Evolutionary conservation across 1,140 invertebrate species (phyloP).

Genomic region (Aphelenchoides besseyi): DNA sequence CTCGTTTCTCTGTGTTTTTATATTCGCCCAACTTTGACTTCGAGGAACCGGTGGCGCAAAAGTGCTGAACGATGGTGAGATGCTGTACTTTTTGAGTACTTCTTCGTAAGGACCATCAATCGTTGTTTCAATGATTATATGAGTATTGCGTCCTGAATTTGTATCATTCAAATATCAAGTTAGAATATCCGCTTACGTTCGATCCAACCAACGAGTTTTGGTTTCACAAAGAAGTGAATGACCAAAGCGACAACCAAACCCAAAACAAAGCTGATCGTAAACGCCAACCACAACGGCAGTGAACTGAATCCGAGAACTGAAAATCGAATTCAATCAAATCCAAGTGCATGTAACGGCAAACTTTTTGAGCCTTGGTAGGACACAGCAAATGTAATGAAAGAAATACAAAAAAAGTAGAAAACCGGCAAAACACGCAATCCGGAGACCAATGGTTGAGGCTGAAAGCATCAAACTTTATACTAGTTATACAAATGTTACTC

Average conservation of each 20-base stretch:
- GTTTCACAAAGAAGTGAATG: slow-evolving; percentile 50
- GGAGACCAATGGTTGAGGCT: slow-evolving; percentile 4
- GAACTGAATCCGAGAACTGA: slow-evolving; percentile 41
- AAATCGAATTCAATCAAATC: slow-evolving; percentile 23
- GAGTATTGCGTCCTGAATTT: neutral
- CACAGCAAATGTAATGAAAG: slow-evolving; percentile 86
- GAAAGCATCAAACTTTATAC: neutral
- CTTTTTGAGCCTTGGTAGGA: slow-evolving; percentile 82
- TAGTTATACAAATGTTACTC: neutral
- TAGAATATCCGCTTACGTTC: neutral
- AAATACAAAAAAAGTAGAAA: slow-evolving; percentile 74
- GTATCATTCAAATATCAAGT: neutral
- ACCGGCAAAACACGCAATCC: slow-evolving; percentile 10
- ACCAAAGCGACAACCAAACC: slow-evolving; percentile 41
- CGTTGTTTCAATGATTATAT: slow-evolving; percentile 12
- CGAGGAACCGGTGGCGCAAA: neutral
- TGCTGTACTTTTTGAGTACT: neutral
- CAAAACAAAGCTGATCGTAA: slow-evolving; percentile 37
- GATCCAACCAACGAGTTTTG: slow-evolving; percentile 8
- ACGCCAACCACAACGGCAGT: slow-evolving; percentile 42
- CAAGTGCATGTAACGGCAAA: neutral
- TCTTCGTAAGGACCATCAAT: slow-evolving; percentile 27
- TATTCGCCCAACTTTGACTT: neutral
- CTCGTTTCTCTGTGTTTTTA: neutral
- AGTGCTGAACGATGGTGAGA: slow-evolving; percentile 1